These are phyloP conservation scores for Eilema griseolum DNA, from an alignment of 2,888 invertebrate genomes.

Conservation along the genomic window DNA sequence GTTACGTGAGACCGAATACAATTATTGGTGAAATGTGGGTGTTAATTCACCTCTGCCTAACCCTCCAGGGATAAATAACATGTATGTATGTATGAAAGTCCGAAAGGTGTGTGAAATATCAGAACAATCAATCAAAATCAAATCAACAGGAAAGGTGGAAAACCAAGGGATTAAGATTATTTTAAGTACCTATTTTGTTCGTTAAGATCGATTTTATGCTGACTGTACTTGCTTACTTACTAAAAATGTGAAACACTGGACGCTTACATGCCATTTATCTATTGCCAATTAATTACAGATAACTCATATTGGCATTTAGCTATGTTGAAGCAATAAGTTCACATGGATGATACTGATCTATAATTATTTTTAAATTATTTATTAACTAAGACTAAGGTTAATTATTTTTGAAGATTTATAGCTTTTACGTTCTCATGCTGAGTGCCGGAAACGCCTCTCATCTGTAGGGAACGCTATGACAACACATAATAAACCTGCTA, in stretches of 20 bases:
- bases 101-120: too few species aligned
- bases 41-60: too few species aligned
- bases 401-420: conserved; percentile 20
- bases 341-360: conserved; percentile 3
- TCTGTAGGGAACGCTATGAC: neutral
- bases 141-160: too few species aligned
- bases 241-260: neutral
- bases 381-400: conserved; percentile 13
- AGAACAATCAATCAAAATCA: too few species aligned
- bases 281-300: conserved; percentile 13
- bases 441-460: neutral
- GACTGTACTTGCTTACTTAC: neutral
- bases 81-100: too few species aligned
- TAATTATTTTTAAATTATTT: conserved; percentile 19
- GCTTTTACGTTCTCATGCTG: neutral
- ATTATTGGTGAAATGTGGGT: too few species aligned
- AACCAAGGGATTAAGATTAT: too few species aligned
- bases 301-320: conserved; percentile 16
- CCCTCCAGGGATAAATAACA: too few species aligned
- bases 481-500: neutral
- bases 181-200: too few species aligned
- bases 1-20: too few species aligned
- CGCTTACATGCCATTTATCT: neutral
- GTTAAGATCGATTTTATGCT: too few species aligned
- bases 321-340: conserved; percentile 11